Evolutionary conservation across 1,140 invertebrate species (phyloP).

Genomic region (Saccostrea glomerata): DNA sequence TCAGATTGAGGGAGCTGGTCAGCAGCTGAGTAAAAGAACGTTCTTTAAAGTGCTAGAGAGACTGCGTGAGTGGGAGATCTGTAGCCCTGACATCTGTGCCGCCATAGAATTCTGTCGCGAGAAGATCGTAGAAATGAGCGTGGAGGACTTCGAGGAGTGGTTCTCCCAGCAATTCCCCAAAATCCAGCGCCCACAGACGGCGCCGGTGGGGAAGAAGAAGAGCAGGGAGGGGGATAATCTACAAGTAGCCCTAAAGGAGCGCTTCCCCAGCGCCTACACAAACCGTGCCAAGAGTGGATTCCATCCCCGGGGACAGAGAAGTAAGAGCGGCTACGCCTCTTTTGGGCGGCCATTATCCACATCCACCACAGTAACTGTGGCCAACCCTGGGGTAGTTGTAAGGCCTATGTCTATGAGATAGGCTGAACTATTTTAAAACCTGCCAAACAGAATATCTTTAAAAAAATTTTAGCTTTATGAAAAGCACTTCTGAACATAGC

Average conservation of each 20-base stretch:
- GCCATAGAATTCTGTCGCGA: slow-evolving; percentile 78
- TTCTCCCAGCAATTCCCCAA: slow-evolving; percentile 74
- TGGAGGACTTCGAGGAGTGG: slow-evolving; percentile 78
- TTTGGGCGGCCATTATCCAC: slow-evolving; percentile 34
- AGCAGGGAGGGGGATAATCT: not conserved
- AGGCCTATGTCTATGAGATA: slow-evolving; percentile 34
- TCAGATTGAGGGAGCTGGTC: slow-evolving; percentile 75
- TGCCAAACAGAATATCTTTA: not conserved
- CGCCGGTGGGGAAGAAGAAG: slow-evolving; percentile 62
- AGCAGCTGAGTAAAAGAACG: slow-evolving; percentile 73
- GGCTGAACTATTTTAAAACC: not conserved
- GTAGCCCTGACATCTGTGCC: slow-evolving; percentile 76
- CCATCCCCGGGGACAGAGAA: not conserved
- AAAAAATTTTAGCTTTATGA: not conserved
- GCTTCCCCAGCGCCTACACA: slow-evolving; percentile 17
- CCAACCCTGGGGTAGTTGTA: slow-evolving; percentile 8
- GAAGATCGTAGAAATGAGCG: slow-evolving; percentile 76
- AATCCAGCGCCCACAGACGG: slow-evolving; percentile 72
- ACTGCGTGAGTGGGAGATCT: slow-evolving; percentile 77
- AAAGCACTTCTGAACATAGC: not conserved
- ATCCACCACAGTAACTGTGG: slow-evolving; percentile 12
- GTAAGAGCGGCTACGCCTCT: slow-evolving; percentile 28
- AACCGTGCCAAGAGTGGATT: slow-evolving; percentile 7
- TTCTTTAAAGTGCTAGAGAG: slow-evolving; percentile 74
- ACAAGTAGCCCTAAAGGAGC: not conserved